Base-by-base conservation (phyloP, 1,140 invertebrate genomes). In the Apocrypta bakeri region DNA sequence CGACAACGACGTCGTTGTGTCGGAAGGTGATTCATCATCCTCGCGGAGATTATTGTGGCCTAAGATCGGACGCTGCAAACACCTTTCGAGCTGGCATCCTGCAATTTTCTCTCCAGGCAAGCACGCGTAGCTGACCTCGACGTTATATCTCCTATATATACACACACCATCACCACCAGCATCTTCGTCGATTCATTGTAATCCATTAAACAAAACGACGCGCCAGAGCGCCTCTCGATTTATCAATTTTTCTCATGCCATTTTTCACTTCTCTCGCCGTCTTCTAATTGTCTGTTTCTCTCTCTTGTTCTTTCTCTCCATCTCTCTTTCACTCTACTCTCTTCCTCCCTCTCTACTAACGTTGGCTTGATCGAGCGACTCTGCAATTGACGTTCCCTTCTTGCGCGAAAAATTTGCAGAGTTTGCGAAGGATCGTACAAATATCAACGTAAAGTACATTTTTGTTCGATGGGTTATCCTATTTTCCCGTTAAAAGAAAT, bases 1-100 rank as follows among this genome's bases (percentile, higher is more conserved):
- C 72, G 27, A 31, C 31, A 17, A 42, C 2, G 64, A 66, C 17
- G 29, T 12, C 66, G 63, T 14, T 37, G 48, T 42, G 81, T 82
- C 82, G 81, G 85, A 81, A 84, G 81, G 84, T 86, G 87, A 89
- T 89, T 89, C 87, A 87, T 89, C 87, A 88, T 89, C 85, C 37
- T 81, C 80, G 69, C 56, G 79, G 84, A 84, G 84, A 88, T 89
- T 89, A 89, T 87, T 86, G 85, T 85, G 84, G 77, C 72, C 83
- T 33, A 48, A 73, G 71, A 79, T 79, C 79, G 71, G 48, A 12
- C 21, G 37, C 24, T 7, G 24, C 56, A 63, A 81, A 73, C 79
- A 48, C 76, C 82, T 83, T 75, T 83, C 40, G 61, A 40, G 24
- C 31, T 31, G 27, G 17, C 48, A 31, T 33, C 74, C 48, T 64